Conservation (phyloP, 1,140 invertebrate genomes). For the Ostrea edulis region DNA sequence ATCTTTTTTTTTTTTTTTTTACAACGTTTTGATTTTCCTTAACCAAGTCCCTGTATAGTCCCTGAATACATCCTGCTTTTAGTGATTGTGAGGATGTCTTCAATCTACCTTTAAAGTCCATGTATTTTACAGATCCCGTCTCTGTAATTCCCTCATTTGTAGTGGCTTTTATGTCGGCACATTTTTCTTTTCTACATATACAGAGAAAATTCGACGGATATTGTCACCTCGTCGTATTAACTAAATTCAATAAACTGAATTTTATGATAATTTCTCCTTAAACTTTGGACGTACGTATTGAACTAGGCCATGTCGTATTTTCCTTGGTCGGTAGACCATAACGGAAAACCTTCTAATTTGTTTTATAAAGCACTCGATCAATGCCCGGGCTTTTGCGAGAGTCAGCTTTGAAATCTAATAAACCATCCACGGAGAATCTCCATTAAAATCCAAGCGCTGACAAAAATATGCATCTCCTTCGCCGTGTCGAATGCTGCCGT, state of each 20-base stretch:
- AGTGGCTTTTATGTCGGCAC: neutral
- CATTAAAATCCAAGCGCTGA: constrained; percentile 8
- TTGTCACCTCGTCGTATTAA: neutral
- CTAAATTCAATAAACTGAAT: constrained; percentile 20
- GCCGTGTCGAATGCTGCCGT: constrained; percentile 18
- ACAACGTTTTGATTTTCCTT: too few relatives aligned
- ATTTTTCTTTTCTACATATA: neutral
- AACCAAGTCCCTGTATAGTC: neutral
- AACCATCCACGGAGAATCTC: constrained; percentile 15
- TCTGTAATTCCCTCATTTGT: neutral
- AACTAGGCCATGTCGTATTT: constrained; percentile 10
- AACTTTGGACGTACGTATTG: constrained; percentile 33
- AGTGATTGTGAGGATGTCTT: neutral
- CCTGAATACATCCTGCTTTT: neutral
- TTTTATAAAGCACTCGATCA: constrained; percentile 17
- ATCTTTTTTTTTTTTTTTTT: too few relatives aligned
- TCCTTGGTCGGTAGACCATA: neutral
- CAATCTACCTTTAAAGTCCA: neutral
- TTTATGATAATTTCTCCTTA: constrained; percentile 13
- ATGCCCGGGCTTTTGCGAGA: neutral
- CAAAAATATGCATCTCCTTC: constrained; percentile 22
- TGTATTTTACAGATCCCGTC: neutral
- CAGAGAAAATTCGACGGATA: neutral
- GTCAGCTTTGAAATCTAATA: constrained; percentile 34
- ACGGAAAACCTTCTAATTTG: constrained; percentile 20